Evolutionary conservation across 1,140 invertebrate species (phyloP), one percentile per base, ranked within the genome.

Genomic region (Mylabris phalerata): DNA sequence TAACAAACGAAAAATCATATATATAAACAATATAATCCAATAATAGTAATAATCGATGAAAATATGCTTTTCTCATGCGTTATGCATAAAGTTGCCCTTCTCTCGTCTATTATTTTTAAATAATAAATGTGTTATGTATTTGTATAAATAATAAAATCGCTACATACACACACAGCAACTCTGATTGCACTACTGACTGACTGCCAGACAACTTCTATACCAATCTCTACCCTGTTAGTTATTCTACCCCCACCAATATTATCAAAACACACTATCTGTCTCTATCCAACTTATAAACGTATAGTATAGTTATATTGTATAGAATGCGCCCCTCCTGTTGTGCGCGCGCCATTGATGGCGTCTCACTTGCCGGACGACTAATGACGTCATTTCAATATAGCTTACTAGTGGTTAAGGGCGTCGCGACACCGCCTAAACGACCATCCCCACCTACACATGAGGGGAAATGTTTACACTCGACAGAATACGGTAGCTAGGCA

Each of bases 401-500:
- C 25, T 24, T 32, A 51, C 66, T 58, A 73, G 66, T 71, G 70
- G 71, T 60, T 50, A 41, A 55, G 54, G 46, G 43, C 58, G 50
- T 48, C 48, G 43, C 50, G 57, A 74, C 75, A 74, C 75, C 76
- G 75, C 76, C 76, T 54, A 40, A 7, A 45, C 39, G 50, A 38
- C 47, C 39, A 39, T 52, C 61, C 71, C 71, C 63, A 66, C 64
- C 61, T 32, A 32, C 32, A 32, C 32, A 49, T 52, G 56, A 67
- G 72, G 72, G 72, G 72, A 73, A 74, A 67, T 74, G 72, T 74
- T 74, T 74, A 74, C 72, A 73, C 70, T 71, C 61, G 61, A 62
- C 52, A 59, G 68, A 67, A 69, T 60, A 68, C 69, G 68, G 72
- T 74, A 73, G 68, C 72, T 71, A 72, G 61, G 72, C 72, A 74